Percentiles rank a stretch among this genome's conserved stretches.
Conservation (phyloP, 2,797 vertebrate genomes). For the Hippoglossus hippoglossus region DNA sequence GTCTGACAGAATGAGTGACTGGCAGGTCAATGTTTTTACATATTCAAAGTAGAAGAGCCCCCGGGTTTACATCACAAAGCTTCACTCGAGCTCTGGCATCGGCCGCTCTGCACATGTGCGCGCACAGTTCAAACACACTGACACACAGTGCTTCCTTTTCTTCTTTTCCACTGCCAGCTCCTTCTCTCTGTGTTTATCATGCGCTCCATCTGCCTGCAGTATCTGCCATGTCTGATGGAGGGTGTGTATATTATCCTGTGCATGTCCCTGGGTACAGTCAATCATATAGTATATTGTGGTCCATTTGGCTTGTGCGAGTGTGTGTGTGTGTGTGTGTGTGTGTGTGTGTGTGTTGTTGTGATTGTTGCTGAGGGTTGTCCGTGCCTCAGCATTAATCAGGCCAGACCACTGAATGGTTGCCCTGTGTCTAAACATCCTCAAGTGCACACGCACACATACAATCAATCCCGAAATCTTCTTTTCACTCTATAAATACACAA, state of each 20-base stretch:
- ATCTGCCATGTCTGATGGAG: slow-evolving; percentile 64
- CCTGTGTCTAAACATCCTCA: slow-evolving; percentile 61
- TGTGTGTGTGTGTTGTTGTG: slow-evolving; percentile 38
- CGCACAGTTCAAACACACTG: slow-evolving; percentile 46
- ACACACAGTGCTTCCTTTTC: slow-evolving; percentile 59
- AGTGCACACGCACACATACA: slow-evolving; percentile 19
- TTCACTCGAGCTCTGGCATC: slow-evolving; percentile 37
- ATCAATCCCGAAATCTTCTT: slow-evolving; percentile 1
- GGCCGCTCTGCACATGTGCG: slow-evolving; percentile 52
- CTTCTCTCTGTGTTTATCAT: slow-evolving; percentile 66
- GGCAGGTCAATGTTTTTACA: slow-evolving; percentile 32
- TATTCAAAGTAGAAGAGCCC: slow-evolving; percentile 31
- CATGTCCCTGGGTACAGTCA: slow-evolving; percentile 55
- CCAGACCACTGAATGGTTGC: slow-evolving; percentile 75
- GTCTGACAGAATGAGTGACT: slow-evolving; percentile 10
- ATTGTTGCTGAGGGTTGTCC: slow-evolving; percentile 54
- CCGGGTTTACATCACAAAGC: slow-evolving; percentile 38
- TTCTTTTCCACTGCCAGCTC: slow-evolving; percentile 68
- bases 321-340: slow-evolving; percentile 31
- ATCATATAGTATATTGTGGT: slow-evolving; percentile 45
- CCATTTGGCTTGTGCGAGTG: slow-evolving; percentile 34
- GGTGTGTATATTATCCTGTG: slow-evolving; percentile 64
- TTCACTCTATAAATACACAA: slow-evolving; percentile 8
- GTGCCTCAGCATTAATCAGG: slow-evolving; percentile 81
- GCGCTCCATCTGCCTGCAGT: slow-evolving; percentile 63